Evolutionary conservation across 30 jellyfish, hydroid and myxozoan genomes (phyloP), one percentile per base, ranked within the genome.

Genomic region (Aurelia coerulea): DNA sequence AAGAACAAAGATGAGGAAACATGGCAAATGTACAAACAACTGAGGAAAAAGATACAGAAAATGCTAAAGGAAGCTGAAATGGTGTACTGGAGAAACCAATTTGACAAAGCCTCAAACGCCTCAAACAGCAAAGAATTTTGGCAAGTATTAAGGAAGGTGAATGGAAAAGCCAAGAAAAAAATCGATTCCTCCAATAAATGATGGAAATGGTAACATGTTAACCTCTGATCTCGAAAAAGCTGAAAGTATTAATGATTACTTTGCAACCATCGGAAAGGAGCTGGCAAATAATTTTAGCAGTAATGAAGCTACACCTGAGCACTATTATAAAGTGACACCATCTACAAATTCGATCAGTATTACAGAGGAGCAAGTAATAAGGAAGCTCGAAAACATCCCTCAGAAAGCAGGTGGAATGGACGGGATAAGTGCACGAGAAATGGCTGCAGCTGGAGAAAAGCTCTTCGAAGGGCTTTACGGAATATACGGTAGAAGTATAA

Each of bases 151-250:
- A 37, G 49, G 34, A 74, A 74, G 33, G 85, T 50, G 74, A 15
- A 74, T 42, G 74, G 85, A 52, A 74, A 50, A 23, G 73, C 35
- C 17, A 56, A 46, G 35, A 52, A 33, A 46, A 46, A 74, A 19
- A 50, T 15, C 31, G 2, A 74, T 74, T 2, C 85, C 80, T 34
- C 80, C 60, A 31, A 69, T 69, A 9, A 33, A 46, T 39, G 85
- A 52, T 74, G 85, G 73, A 42, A 52, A 74, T 74, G 85, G 74
- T 32, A 46, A 74, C 73, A 74, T 56, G 19, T 18, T 74, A 10
- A 50, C 74, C n/a, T 42, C 75, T 74, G 85, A 74, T 74, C 32
- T 17, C n/a, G 75, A 46, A 10, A 74, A 74, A 74, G 85, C 73
- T 9, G 75, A 74, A 42, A 15, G 74, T 16, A 42, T 74, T 15